Conservation (phyloP, 2,888 invertebrate species). For the Synanthedon andrenaeformis region DNA sequence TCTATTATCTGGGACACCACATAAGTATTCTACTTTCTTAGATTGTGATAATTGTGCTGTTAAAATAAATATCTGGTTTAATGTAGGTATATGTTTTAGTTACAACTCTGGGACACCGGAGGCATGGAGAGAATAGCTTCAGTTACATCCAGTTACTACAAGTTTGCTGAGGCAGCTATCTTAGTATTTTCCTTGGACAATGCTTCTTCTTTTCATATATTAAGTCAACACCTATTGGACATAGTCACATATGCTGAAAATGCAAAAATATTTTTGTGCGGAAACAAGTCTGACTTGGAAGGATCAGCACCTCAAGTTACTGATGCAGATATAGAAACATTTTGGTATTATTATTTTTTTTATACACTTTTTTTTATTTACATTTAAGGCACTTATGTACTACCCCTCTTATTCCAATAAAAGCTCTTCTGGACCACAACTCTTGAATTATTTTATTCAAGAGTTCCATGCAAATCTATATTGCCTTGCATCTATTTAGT, state of each 20-base stretch:
- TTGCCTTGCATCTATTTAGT: too few species aligned
- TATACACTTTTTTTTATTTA: conserved; percentile 15
- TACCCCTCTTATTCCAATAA: too few species aligned
- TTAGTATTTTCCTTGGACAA: conserved; percentile 92
- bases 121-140: conserved; percentile 97
- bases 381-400: too few species aligned
- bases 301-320: conserved; percentile 81
- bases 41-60: neutral
- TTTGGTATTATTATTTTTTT: conserved; percentile 70
- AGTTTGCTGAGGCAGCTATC: conserved; percentile 94
- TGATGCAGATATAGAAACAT: conserved; percentile 89
- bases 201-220: conserved; percentile 90
- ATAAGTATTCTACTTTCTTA: too few species aligned
- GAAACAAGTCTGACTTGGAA: conserved; percentile 89
- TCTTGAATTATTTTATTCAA: too few species aligned
- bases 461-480: too few species aligned
- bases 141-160: conserved; percentile 94
- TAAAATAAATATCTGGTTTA: neutral
- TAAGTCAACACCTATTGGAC: conserved; percentile 93
- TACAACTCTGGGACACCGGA: conserved; percentile 96
- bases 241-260: conserved; percentile 95
- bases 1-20: too few species aligned
- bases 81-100: conserved; percentile 63
- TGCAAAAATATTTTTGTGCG: conserved; percentile 94
- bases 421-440: too few species aligned